phyloP scores from a whole-genome alignment of 2,888 invertebrate species.

The Calameuta filiformis region DNA sequence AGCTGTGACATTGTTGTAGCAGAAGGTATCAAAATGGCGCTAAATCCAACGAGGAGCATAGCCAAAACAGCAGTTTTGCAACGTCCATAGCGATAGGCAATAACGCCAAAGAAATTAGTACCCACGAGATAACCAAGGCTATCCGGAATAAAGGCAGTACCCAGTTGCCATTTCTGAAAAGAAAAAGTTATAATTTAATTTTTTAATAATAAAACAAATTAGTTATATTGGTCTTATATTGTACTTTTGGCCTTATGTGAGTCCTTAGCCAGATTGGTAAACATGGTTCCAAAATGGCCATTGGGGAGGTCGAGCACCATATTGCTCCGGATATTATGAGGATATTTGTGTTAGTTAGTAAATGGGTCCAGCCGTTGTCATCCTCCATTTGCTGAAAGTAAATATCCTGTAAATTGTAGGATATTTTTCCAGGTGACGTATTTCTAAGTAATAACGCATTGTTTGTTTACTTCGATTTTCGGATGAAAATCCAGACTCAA shows the following conservation, averaged over 20 bases:
- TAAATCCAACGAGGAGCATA: slow-evolving; percentile 73
- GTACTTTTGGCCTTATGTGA: slow-evolving; percentile 73
- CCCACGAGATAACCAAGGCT: slow-evolving; percentile 86
- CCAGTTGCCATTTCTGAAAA: slow-evolving; percentile 76
- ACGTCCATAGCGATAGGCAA: slow-evolving; percentile 75
- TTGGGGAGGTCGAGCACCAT: slow-evolving; percentile 82
- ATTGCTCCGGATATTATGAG: slow-evolving; percentile 76
- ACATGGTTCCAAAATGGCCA: slow-evolving; percentile 86
- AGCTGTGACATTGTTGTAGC: slow-evolving; percentile 74
- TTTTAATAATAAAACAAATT: background rate
- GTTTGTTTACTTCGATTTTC: background rate
- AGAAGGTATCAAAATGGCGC: slow-evolving; percentile 75
- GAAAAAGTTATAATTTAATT: background rate
- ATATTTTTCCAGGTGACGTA: background rate
- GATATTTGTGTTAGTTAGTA: slow-evolving; percentile 75
- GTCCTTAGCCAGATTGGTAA: slow-evolving; percentile 84
- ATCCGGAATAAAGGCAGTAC: slow-evolving; percentile 87
- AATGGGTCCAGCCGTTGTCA: slow-evolving; percentile 67
- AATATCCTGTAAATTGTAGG: slow-evolving; percentile 10
- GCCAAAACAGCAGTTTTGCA: slow-evolving; percentile 74
- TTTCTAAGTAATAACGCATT: background rate
- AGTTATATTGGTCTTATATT: background rate
- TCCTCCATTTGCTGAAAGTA: slow-evolving; percentile 26
- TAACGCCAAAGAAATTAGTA: slow-evolving; percentile 80
- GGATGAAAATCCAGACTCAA: slow-evolving; percentile 53